phyloP scores from a whole-genome alignment of 2,113 vertebrate genomes.

The Periophthalmodon schlosseri region DNA sequence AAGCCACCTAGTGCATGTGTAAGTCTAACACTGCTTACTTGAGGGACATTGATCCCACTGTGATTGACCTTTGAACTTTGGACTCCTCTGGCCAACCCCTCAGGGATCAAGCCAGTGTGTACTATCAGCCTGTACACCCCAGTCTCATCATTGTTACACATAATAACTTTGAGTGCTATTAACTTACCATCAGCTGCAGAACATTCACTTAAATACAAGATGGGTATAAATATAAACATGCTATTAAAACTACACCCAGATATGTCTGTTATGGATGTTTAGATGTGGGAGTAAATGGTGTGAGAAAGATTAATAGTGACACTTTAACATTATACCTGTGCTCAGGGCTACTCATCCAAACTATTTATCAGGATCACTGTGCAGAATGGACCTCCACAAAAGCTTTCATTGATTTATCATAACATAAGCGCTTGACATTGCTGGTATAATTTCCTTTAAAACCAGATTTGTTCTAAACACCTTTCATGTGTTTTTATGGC shows the following conservation, averaged over 20 bases:
- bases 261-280: conserved; percentile 26
- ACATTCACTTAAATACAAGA: conserved; percentile 32
- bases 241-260: conserved; percentile 27
- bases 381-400: conserved; percentile 53
- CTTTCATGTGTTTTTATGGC: conserved; percentile 69
- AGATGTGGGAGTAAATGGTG: conserved; percentile 22
- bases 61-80: conserved; percentile 70
- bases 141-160: conserved; percentile 70
- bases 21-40: conserved; percentile 43
- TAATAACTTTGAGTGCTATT: conserved; percentile 74
- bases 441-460: conserved; percentile 43
- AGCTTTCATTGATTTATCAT: conserved; percentile 72
- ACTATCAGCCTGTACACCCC: conserved; percentile 58
- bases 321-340: conserved; percentile 54
- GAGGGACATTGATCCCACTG: conserved; percentile 69
- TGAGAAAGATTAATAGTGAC: conserved; percentile 35
- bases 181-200: conserved; percentile 64
- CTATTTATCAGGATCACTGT: conserved; percentile 53
- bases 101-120: conserved; percentile 61
- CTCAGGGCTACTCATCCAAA: conserved; percentile 30
- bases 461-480: conserved; percentile 56
- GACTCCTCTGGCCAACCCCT: conserved; percentile 53
- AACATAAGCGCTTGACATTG: conserved; percentile 34
- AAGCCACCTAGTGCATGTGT: conserved; percentile 23
- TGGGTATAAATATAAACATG: conserved; percentile 49